Conservation (phyloP, 2,888 invertebrate species). For the Iselma pallidipennis region DNA sequence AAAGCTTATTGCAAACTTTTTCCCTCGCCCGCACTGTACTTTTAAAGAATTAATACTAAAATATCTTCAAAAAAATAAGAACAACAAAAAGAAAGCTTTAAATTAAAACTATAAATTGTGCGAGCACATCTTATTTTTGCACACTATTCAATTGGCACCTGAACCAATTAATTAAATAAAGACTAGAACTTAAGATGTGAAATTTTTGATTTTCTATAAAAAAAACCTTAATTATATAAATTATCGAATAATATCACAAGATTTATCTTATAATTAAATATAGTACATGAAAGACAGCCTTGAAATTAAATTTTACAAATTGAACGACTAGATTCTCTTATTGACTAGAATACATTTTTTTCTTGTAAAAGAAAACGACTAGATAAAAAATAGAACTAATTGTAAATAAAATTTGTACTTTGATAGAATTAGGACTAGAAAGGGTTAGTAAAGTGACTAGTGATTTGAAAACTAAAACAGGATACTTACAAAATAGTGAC, state of each 20-base stretch:
- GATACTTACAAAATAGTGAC: constrained; percentile 7
- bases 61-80: constrained; percentile 11
- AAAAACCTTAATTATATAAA: background rate
- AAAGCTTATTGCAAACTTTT: constrained; percentile 56
- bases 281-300: background rate
- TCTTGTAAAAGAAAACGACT: background rate
- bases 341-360: constrained; percentile 1
- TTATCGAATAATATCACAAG: constrained; percentile 24
- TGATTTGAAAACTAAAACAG: constrained; percentile 3
- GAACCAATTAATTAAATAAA: constrained; percentile 4
- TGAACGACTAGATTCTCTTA: background rate
- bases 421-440: background rate
- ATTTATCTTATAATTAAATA: constrained; percentile 7
- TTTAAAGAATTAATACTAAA: constrained; percentile 9
- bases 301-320: background rate
- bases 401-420: background rate
- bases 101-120: constrained; percentile 19
- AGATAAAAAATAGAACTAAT: background rate
- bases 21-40: constrained; percentile 54
- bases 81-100: constrained; percentile 24
- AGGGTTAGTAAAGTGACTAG: constrained; percentile 5
- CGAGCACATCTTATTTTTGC: constrained; percentile 20
- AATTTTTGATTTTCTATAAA: background rate
- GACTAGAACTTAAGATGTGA: too few relatives aligned
- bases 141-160: constrained; percentile 12